A percentile compares a stretch with the other conserved stretches of the same genome.
Conservation (phyloP, 1,140 invertebrate genomes). For the Araneus ventricosus region DNA sequence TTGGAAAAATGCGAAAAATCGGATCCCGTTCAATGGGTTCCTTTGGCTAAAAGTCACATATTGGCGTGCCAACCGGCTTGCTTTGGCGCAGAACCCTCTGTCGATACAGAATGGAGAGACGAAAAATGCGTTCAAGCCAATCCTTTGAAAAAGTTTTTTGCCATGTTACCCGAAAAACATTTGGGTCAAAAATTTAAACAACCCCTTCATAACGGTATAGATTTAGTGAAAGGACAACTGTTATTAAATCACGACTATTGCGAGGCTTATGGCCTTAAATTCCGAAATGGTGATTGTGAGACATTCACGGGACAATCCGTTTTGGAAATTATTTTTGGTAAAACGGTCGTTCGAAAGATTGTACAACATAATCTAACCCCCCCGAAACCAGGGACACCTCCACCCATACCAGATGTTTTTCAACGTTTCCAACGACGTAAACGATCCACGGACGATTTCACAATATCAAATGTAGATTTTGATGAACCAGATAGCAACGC, state of each 20-base stretch:
- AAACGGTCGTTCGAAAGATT: neutral
- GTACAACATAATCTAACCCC: neutral
- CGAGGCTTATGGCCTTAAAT: neutral
- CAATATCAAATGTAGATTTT: too few species aligned
- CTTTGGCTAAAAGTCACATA: neutral
- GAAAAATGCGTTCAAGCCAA: neutral
- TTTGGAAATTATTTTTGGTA: neutral
- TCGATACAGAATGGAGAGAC: neutral
- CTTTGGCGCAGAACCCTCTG: neutral
- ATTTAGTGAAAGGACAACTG: neutral
- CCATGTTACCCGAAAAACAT: neutral
- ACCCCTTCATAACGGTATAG: neutral
- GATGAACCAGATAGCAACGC: too few species aligned
- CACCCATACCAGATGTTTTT: neutral
- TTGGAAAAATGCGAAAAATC: neutral
- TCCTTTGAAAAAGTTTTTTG: neutral
- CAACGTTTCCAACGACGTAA: neutral
- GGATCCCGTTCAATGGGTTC: neutral
- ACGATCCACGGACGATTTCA: too few species aligned
- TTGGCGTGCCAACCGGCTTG: neutral
- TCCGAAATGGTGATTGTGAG: neutral
- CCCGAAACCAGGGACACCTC: too few species aligned
- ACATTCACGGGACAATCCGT: neutral
- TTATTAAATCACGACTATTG: neutral
- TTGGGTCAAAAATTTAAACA: too few species aligned